Percentiles rank a stretch among this genome's conserved stretches.
These are phyloP conservation scores for Dryadula phaetusa DNA, from an alignment of 2,888 invertebrate species.

Conservation along the genomic window DNA sequence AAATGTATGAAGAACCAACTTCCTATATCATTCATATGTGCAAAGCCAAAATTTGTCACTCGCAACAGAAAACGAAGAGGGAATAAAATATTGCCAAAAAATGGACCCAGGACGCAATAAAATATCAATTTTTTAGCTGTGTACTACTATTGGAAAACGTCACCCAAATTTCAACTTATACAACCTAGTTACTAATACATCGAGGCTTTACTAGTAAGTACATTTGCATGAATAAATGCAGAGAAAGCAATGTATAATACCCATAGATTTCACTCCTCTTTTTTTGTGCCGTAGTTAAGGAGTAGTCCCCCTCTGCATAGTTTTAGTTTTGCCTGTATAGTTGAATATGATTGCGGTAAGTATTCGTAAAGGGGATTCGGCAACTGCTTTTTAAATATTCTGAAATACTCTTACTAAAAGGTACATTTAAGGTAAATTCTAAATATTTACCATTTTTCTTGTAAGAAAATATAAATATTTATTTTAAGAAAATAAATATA, in stretches of 20 bases:
- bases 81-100: slow-evolving; percentile 79
- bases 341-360: slow-evolving; percentile 54
- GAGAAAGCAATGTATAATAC: slow-evolving; percentile 35
- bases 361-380: slow-evolving; percentile 46
- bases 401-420: slow-evolving; percentile 28
- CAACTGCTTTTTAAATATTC: slow-evolving; percentile 53
- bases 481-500: too few species aligned
- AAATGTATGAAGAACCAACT: slow-evolving; percentile 49
- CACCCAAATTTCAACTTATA: background rate
- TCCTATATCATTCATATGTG: slow-evolving; percentile 21
- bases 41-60: slow-evolving; percentile 40
- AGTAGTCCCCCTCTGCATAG: slow-evolving; percentile 57
- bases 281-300: slow-evolving; percentile 24
- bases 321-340: slow-evolving; percentile 61
- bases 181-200: slow-evolving; percentile 38
- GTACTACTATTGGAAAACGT: slow-evolving; percentile 40
- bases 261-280: slow-evolving; percentile 1
- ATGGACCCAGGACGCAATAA: slow-evolving; percentile 78
- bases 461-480: background rate
- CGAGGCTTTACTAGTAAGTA: slow-evolving; percentile 44
- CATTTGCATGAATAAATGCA: background rate
- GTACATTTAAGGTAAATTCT: slow-evolving; percentile 13
- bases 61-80: slow-evolving; percentile 62
- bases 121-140: slow-evolving; percentile 79
- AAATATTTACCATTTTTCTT: background rate